These are phyloP conservation scores for Periparus ater DNA, from an alignment of 2,797 vertebrate genomes.

Conservation along the genomic window DNA sequence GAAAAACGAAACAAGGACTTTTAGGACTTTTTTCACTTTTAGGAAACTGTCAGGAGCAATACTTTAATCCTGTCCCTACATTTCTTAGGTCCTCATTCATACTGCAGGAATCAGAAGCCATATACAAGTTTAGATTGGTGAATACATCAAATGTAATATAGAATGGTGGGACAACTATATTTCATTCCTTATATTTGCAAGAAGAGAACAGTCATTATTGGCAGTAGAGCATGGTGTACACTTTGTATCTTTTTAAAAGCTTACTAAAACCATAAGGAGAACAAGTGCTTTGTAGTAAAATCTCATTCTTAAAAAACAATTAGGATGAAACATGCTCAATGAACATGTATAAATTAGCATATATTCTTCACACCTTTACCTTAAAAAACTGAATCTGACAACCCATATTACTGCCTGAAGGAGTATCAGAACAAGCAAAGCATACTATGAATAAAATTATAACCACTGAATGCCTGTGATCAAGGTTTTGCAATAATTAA, in stretches of 20 bases:
- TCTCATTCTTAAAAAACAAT: not conserved
- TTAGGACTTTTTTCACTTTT: not conserved
- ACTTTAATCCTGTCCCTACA: not conserved
- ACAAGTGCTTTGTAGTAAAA: not conserved
- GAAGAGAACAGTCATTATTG: not conserved
- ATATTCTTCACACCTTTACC: not conserved
- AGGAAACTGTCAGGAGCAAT: not conserved
- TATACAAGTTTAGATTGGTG: not conserved
- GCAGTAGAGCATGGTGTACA: not conserved
- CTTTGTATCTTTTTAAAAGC: not conserved
- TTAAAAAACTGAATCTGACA: constrained; percentile 1
- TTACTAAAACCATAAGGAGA: not conserved
- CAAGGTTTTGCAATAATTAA: not conserved
- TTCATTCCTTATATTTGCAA: not conserved
- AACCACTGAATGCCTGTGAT: not conserved
- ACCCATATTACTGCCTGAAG: not conserved
- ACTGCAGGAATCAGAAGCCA: not conserved
- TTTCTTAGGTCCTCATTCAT: not conserved
- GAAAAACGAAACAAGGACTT: not conserved
- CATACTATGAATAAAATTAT: not conserved
- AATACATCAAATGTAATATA: not conserved
- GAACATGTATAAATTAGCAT: not conserved
- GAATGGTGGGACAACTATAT: not conserved
- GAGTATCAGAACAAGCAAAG: not conserved
- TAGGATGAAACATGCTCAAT: not conserved